Conservation (phyloP, 2,797 vertebrate genomes). For the Limnodromus scolopaceus region DNA sequence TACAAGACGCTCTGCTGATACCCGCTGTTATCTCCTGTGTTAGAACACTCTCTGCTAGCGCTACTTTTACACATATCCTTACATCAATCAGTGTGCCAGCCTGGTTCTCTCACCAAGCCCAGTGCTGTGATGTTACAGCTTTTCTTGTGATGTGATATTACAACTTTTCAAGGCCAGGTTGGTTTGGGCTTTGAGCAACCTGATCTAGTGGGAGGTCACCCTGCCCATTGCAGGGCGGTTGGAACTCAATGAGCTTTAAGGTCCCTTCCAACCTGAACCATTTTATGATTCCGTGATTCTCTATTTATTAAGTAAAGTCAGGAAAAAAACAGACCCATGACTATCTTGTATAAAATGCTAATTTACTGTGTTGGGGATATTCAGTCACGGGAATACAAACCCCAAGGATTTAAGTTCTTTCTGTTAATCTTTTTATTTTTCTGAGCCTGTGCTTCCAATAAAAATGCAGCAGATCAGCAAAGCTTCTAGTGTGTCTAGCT, state of each 20-base stretch:
- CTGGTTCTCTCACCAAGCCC: background rate
- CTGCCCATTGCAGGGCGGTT: background rate
- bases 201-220: background rate
- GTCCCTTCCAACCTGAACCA: background rate
- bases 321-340: background rate
- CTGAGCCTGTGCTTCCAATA: background rate
- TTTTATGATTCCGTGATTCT: background rate
- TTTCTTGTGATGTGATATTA: background rate
- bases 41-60: background rate
- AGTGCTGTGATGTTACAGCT: background rate
- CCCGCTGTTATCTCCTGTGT: background rate
- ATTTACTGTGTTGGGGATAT: background rate
- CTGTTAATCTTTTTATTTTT: background rate
- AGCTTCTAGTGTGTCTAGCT: background rate
- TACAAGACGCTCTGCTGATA: background rate
- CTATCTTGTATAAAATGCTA: background rate
- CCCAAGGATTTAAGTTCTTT: background rate
- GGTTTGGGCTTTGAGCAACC: background rate
- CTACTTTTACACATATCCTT: background rate
- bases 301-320: background rate
- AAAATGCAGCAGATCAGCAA: background rate
- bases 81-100: background rate
- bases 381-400: background rate
- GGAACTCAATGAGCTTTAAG: background rate
- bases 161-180: background rate